phyloP scores from a whole-genome alignment of 1,140 invertebrate species.

The Ericerus pela region DNA sequence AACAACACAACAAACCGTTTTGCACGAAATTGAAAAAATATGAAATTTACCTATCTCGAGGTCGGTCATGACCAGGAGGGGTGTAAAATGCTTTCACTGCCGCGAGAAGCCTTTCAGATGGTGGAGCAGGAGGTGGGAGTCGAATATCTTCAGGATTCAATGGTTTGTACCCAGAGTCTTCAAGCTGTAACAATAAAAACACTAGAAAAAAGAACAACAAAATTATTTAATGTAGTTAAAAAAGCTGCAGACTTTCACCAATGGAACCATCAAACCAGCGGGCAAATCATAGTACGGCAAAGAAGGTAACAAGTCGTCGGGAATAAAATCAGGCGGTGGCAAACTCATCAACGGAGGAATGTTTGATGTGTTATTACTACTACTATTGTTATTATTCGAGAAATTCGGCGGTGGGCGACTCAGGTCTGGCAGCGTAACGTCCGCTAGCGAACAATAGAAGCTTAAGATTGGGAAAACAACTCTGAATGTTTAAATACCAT shows the following conservation, averaged over 20 bases:
- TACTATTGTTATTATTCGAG: conserved; percentile 26
- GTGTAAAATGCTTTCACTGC: conserved; percentile 93
- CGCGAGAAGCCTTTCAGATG: conserved; percentile 74
- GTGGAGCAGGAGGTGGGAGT: conserved; percentile 81
- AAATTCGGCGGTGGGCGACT: conserved; percentile 30
- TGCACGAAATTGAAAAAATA: not conserved
- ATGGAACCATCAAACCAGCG: conserved; percentile 84
- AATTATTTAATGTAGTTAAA: conserved; percentile 2
- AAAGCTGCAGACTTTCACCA: conserved; percentile 53
- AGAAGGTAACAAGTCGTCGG: conserved; percentile 68
- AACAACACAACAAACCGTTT: not conserved
- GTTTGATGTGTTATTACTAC: conserved; percentile 19
- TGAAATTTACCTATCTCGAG: conserved; percentile 67
- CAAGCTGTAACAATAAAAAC: conserved; percentile 39
- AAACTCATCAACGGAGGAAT: conserved; percentile 50
- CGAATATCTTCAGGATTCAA: conserved; percentile 79
- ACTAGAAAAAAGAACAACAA: not conserved
- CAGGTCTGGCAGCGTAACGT: conserved; percentile 24
- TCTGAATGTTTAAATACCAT: not conserved
- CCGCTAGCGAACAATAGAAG: conserved; percentile 12
- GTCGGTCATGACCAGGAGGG: conserved; percentile 79
- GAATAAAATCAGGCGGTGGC: conserved; percentile 31
- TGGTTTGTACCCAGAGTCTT: conserved; percentile 78
- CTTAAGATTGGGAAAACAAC: too few relatives aligned
- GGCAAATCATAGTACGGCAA: conserved; percentile 93